Evolutionary conservation across 2,888 invertebrate species (phyloP).

Genomic region (Trimorus sp.): DNA sequence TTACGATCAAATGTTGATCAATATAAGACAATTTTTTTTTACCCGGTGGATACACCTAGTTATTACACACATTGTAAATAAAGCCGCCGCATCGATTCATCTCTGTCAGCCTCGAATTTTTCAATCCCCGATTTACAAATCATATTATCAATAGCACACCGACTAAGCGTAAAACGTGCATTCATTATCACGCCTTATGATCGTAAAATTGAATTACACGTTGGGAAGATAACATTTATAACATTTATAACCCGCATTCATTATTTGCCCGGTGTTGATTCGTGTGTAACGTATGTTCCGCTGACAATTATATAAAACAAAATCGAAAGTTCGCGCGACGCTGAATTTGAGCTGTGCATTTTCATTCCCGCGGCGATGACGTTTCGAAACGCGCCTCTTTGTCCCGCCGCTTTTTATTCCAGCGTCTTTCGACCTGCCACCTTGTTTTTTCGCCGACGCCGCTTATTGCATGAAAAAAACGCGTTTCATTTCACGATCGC

Average conservation of each 20-base stretch:
- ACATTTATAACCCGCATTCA: conserved; percentile 17
- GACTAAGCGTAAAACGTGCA: conserved; percentile 39
- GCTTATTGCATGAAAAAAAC: not conserved
- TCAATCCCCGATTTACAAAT: conserved; percentile 32
- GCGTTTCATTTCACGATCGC: conserved; percentile 7
- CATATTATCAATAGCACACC: conserved; percentile 38
- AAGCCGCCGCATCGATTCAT: conserved; percentile 32
- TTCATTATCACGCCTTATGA: conserved; percentile 46
- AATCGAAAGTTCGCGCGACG: conserved; percentile 20
- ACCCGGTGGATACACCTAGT: no score
- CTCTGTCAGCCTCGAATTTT: conserved; percentile 31
- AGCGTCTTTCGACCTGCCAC: no score
- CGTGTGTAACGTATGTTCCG: conserved; percentile 31
- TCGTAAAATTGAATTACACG: conserved; percentile 53
- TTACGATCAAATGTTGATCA: no score
- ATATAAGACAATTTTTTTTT: no score
- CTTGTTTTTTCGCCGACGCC: not conserved
- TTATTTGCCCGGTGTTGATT: conserved; percentile 27
- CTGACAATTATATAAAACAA: conserved; percentile 50
- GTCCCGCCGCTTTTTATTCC: no score
- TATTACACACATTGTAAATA: not conserved
- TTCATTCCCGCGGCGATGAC: not conserved
- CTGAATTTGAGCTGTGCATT: conserved; percentile 21
- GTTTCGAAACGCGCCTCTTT: conserved; percentile 15
- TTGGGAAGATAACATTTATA: conserved; percentile 38